Evolutionary conservation across 2,113 vertebrate species (phyloP).

Genomic region (Ursus arctos): DNA sequence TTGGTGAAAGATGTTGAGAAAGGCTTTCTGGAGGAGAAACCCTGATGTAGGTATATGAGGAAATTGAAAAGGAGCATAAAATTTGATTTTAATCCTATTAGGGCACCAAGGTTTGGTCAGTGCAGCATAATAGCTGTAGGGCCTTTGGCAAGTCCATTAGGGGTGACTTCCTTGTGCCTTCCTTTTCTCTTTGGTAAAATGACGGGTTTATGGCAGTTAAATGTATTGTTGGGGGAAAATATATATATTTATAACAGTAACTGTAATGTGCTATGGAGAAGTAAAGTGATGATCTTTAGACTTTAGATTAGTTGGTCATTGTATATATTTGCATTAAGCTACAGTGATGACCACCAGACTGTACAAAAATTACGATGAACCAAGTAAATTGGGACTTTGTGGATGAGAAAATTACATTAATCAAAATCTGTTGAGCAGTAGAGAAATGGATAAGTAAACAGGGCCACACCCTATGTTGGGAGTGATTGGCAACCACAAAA

Average conservation of each 20-base stretch:
- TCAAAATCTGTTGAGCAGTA: background rate
- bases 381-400: background rate
- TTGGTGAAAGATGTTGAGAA: background rate
- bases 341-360: background rate
- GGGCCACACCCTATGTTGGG: background rate
- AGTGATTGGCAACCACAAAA: background rate
- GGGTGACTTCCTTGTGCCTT: background rate
- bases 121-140: background rate
- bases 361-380: background rate
- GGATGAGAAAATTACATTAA: background rate
- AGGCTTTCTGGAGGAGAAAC: conserved; percentile 15
- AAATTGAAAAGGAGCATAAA: background rate
- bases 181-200: conserved; percentile 41
- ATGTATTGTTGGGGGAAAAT: background rate
- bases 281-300: background rate
- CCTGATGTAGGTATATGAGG: background rate
- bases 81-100: conserved; percentile 30
- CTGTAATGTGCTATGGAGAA: background rate
- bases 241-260: background rate
- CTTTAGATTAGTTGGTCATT: background rate
- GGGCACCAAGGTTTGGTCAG: background rate
- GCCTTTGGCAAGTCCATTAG: background rate
- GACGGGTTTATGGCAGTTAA: background rate
- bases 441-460: conserved; percentile 4
- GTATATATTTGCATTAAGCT: conserved; percentile 36